These are phyloP conservation scores for Chrysoperla carnea DNA, from an alignment of 1,140 invertebrate genomes.

Conservation along the genomic window DNA sequence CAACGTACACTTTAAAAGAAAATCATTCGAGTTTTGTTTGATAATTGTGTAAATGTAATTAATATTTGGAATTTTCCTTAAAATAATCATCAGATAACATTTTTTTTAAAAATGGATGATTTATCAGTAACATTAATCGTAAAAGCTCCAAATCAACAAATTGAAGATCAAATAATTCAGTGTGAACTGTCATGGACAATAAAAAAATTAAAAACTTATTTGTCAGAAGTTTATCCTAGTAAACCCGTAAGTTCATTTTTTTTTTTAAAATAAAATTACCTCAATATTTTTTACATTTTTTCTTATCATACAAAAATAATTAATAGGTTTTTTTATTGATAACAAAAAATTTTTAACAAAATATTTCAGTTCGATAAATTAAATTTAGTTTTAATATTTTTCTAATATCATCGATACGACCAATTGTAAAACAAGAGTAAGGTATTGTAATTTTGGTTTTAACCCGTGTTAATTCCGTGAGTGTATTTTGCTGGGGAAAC, in stretches of 20 bases:
- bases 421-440: not conserved
- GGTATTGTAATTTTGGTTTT: not conserved
- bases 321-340: not conserved
- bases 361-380: too few species aligned
- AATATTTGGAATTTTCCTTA: too few species aligned
- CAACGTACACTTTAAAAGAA: too few species aligned
- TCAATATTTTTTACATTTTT: conserved; percentile 3
- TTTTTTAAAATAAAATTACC: not conserved
- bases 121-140: conserved; percentile 54
- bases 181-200: conserved; percentile 76
- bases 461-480: too few species aligned
- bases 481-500: too few species aligned
- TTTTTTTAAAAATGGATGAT: conserved; percentile 21
- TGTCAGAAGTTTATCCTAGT: conserved; percentile 69
- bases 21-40: too few species aligned
- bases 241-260: conserved; percentile 57
- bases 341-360: not conserved
- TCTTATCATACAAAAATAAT: not conserved
- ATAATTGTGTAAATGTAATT: too few species aligned
- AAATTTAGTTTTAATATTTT: too few species aligned
- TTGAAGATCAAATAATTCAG: conserved; percentile 68
- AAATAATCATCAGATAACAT: too few species aligned
- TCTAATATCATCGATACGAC: not conserved
- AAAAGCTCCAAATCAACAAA: conserved; percentile 76
- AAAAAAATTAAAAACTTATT: conserved; percentile 59